phyloP scores from a whole-genome alignment of 1,140 invertebrate genomes.

The Zeugodacus cucurbitae region DNA sequence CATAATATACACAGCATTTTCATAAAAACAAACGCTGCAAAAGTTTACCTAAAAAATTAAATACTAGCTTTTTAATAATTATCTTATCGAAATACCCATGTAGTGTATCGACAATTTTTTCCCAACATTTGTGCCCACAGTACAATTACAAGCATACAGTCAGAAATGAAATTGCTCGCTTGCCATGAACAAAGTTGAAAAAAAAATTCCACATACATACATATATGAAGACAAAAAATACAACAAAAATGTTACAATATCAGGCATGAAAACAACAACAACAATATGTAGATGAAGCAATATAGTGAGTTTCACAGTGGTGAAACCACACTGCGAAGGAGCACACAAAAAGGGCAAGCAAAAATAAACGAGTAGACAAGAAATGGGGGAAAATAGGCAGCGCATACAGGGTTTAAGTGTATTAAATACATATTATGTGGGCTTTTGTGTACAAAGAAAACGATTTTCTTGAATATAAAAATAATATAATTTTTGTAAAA shows the following conservation, averaged over 20 bases:
- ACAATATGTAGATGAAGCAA: neutral
- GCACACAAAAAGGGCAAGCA: conserved; percentile 6
- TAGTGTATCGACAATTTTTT: neutral
- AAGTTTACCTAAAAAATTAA: neutral
- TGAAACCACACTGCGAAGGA: neutral
- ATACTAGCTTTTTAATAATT: neutral
- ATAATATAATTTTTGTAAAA: no score
- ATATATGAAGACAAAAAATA: neutral
- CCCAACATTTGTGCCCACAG: neutral
- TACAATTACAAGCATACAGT: neutral
- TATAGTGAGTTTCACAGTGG: neutral
- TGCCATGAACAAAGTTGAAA: conserved; percentile 10
- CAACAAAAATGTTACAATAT: neutral
- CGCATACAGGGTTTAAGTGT: neutral
- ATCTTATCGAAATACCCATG: neutral
- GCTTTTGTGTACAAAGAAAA: no score
- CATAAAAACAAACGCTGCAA: neutral
- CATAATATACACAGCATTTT: neutral
- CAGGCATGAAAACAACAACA: neutral
- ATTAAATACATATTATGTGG: no score
- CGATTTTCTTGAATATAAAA: no score
- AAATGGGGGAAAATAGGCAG: conserved; percentile 6
- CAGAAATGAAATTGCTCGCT: neutral
- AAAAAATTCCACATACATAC: neutral
- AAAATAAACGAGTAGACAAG: neutral